Base-by-base conservation (phyloP, 2,113 vertebrate species). In the Phocoena phocoena region DNA sequence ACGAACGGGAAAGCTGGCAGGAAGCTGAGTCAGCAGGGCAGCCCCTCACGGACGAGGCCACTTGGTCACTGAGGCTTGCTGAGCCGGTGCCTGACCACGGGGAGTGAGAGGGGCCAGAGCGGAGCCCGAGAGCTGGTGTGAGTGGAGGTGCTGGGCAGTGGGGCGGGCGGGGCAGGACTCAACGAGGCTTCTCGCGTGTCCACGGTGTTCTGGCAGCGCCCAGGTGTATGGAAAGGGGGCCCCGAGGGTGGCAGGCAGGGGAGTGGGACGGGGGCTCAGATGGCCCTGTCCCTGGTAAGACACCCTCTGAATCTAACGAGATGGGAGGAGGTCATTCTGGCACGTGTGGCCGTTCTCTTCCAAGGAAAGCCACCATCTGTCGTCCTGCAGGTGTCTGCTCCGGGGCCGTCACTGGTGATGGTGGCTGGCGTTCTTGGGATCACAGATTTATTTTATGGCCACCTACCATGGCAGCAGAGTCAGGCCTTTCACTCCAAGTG, bases 161-260 rank as follows among this genome's bases (percentile, higher is more conserved):
- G 70, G 0, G 9, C 8, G 3, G n/a, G 33, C 9, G 17, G 6
- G 15, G 2, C 13, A 47, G 33, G 8, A n/a, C n/a, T 25, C 47
- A 15, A 1, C 3, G 36, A 60, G 33, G 13, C 21, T 2, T 20
- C 4, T 41, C 31, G 76, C 17, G 1, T 28, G 21, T 26, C 15
- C 12, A 36, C 50, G 33, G 26, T 18, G 7, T 36, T 80, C 13
- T 63, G 70, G 23, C 63, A 71, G 55, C 12, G 4, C 36, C 13
- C 31, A 5, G 38, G 28, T 11, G 33, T 0, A 0, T 8, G 65
- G 31, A 17, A 2, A 82, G 41, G 2, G 26, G 60, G 0, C 47
- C 8, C 8, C 0, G 18, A 55, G 58, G 36, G 47, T 4, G 31
- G 38, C 60, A 80, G 67, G 17, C 12, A 33, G 41, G 62, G 14